Conservation (phyloP, 2,888 invertebrate species). For the Ectropis crepuscularia region DNA sequence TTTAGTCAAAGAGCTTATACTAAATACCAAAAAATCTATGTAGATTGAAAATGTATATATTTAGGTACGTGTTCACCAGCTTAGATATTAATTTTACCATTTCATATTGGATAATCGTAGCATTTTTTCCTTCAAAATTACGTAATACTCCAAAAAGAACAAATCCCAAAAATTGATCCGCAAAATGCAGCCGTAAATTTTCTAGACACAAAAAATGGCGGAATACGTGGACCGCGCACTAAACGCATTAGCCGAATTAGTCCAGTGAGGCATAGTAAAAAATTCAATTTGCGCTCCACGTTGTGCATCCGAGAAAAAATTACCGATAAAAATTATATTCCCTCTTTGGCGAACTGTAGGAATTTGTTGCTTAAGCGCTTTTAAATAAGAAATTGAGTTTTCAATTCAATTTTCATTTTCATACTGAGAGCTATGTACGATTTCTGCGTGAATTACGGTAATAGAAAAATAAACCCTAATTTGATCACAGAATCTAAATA, state of each 20-base stretch:
- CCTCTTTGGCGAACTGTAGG: constrained; percentile 69
- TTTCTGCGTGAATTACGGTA: too few relatives aligned
- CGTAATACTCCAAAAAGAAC: background rate
- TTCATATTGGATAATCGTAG: too few relatives aligned
- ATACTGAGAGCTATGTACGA: too few relatives aligned
- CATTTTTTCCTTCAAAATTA: background rate
- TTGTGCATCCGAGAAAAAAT: constrained; percentile 64
- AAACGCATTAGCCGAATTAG: constrained; percentile 82
- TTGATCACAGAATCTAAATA: too few relatives aligned
- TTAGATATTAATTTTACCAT: too few relatives aligned
- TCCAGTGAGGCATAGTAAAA: constrained; percentile 77
- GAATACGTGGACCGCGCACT: constrained; percentile 60
- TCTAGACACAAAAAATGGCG: constrained; percentile 34
- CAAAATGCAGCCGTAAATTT: constrained; percentile 38
- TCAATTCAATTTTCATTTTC: too few relatives aligned
- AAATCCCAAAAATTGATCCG: constrained; percentile 19
- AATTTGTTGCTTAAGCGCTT: constrained; percentile 61
- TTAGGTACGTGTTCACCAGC: too few relatives aligned
- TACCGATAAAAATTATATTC: constrained; percentile 76
- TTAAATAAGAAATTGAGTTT: too few relatives aligned
- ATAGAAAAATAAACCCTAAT: too few relatives aligned
- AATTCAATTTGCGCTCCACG: constrained; percentile 80
- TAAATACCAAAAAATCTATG: too few relatives aligned
- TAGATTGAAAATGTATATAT: too few relatives aligned
- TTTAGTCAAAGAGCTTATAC: too few relatives aligned